phyloP scores from a whole-genome alignment of 2,888 invertebrate genomes.

The Saturnia pavonia region DNA sequence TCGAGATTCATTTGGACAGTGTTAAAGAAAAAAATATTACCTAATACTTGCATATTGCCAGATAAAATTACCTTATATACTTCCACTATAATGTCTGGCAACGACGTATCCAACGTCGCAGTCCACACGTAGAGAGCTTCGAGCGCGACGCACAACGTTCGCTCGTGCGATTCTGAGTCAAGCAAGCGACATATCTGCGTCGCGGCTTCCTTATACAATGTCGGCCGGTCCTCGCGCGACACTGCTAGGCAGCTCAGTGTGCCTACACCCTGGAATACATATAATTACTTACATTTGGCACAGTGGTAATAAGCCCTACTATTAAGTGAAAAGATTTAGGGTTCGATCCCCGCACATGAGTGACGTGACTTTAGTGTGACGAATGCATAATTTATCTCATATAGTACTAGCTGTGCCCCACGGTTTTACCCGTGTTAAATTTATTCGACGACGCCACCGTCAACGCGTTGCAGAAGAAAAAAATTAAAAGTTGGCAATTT shows the following conservation, averaged over 20 bases:
- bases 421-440: too few relatives aligned
- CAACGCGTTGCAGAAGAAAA: too few relatives aligned
- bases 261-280: slow-evolving; percentile 53
- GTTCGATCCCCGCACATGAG: too few relatives aligned
- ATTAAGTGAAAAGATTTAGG: too few relatives aligned
- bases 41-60: too few relatives aligned
- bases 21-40: background rate
- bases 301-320: too few relatives aligned
- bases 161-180: slow-evolving; percentile 95
- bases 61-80: slow-evolving; percentile 43
- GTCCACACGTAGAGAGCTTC: slow-evolving; percentile 93
- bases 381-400: too few relatives aligned
- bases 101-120: slow-evolving; percentile 50
- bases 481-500: too few relatives aligned
- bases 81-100: slow-evolving; percentile 39
- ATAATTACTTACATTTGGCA: background rate
- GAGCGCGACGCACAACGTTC: slow-evolving; percentile 90
- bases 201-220: slow-evolving; percentile 82
- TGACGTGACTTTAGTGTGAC: too few relatives aligned
- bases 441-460: too few relatives aligned
- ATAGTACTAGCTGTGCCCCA: too few relatives aligned
- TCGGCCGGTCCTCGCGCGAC: slow-evolving; percentile 76
- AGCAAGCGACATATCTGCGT: slow-evolving; percentile 89
- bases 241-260: slow-evolving; percentile 82
- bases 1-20: background rate